Evolutionary conservation across 2,888 invertebrate genomes (phyloP).

Genomic region (Chirona hameri): DNA sequence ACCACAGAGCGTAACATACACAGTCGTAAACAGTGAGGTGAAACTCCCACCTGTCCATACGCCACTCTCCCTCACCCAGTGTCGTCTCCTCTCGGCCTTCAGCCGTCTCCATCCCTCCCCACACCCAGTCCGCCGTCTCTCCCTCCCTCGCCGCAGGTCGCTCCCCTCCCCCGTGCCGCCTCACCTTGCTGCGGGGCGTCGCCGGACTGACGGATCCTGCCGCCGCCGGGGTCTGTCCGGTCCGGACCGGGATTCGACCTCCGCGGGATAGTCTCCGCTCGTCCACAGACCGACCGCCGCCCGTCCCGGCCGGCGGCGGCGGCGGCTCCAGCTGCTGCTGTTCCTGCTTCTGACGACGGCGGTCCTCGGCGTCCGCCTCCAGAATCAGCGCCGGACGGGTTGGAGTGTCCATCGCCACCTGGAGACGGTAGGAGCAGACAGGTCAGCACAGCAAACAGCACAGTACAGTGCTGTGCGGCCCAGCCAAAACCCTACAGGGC

Average conservation of each 20-base stretch:
- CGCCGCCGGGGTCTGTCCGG: neutral
- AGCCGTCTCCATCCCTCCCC: too few species aligned
- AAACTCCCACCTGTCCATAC: too few species aligned
- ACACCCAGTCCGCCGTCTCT: too few species aligned
- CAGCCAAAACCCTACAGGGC: too few species aligned
- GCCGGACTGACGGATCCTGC: neutral
- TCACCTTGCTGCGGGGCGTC: neutral
- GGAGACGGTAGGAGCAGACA: neutral
- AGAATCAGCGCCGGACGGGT: neutral
- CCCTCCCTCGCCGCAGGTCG: too few species aligned
- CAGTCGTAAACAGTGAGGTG: too few species aligned
- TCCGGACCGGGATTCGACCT: neutral
- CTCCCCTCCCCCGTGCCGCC: neutral
- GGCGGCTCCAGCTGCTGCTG: neutral
- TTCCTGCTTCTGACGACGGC: neutral
- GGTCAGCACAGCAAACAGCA: neutral
- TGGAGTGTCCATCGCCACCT: neutral
- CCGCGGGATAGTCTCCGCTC: neutral
- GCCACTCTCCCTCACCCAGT: too few species aligned
- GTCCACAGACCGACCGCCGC: neutral
- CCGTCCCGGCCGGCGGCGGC: neutral
- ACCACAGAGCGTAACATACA: too few species aligned
- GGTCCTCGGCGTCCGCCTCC: neutral
- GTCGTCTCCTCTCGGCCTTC: too few species aligned
- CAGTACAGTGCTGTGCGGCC: too few species aligned